These are phyloP conservation scores for Arrhopalites spinosus DNA, from an alignment of 2,888 invertebrate genomes.

Conservation along the genomic window DNA sequence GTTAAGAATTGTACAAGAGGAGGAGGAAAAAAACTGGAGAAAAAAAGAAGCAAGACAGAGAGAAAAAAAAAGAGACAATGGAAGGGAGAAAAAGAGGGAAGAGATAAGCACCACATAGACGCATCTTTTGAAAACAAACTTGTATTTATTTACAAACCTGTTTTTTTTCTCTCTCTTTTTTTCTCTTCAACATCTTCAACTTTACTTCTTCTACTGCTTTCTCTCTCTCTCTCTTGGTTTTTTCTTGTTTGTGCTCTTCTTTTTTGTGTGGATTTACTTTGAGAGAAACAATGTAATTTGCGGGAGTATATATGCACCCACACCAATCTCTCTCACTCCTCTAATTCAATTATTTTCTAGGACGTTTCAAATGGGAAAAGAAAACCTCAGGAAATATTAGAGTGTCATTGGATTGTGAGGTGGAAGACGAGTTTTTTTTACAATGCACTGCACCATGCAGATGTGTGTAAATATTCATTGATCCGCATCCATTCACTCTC, in stretches of 20 bases:
- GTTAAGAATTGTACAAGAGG: background rate
- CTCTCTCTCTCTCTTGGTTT: background rate
- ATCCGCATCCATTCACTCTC: no score
- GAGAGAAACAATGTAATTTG: no score
- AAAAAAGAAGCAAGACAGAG: background rate
- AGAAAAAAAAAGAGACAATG: background rate
- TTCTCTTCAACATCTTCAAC: no score
- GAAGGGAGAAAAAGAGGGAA: background rate
- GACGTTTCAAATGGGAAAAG: no score
- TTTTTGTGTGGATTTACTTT: background rate
- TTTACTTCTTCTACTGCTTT: background rate
- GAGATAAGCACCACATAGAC: background rate
- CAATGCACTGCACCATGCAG: no score
- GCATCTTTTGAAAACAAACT: slow-evolving; percentile 1
- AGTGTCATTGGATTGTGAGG: no score
- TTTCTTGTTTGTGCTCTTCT: background rate
- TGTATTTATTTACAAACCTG: slow-evolving; percentile 17
- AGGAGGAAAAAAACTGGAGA: background rate
- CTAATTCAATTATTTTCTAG: no score
- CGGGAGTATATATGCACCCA: no score
- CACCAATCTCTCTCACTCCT: no score
- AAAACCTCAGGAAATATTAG: no score
- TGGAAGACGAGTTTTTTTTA: no score
- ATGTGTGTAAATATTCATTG: no score
- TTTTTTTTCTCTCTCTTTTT: background rate